These are phyloP conservation scores for Tonatia bakeri DNA, from an alignment of 2,113 vertebrate genomes.

Conservation along the genomic window DNA sequence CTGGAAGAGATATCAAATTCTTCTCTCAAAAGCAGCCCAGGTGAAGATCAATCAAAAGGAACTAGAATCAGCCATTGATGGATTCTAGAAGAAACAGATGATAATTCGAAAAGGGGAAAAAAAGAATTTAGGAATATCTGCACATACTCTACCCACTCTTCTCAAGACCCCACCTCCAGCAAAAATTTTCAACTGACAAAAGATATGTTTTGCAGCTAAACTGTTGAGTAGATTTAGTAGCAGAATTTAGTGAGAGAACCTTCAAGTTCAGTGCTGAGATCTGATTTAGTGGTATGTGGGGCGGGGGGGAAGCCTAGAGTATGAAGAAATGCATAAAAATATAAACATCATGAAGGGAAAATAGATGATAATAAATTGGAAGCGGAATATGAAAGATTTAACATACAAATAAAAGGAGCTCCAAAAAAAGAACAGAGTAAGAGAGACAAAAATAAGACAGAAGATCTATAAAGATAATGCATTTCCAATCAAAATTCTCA, in stretches of 20 bases:
- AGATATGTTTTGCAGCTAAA: background rate
- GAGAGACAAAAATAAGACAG: background rate
- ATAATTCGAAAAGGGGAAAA: background rate
- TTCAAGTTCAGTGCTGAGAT: background rate
- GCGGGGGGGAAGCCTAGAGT: background rate
- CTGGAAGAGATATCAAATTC: background rate
- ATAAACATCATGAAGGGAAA: background rate
- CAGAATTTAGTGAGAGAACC: background rate
- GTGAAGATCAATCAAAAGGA: background rate
- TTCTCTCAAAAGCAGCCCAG: background rate
- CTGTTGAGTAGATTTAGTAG: background rate
- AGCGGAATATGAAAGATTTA: background rate
- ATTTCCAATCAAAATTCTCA: slow-evolving; percentile 11
- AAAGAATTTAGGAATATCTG: background rate
- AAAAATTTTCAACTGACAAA: background rate
- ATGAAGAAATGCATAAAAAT: background rate
- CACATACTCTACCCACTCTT: background rate
- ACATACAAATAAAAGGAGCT: background rate
- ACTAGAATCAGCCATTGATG: background rate
- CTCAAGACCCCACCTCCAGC: background rate
- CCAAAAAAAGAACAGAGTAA: background rate
- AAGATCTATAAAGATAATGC: background rate
- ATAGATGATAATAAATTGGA: background rate
- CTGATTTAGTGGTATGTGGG: background rate
- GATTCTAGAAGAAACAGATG: background rate